Conservation (phyloP, 2,888 invertebrate genomes). For the Apoda limacodes region DNA sequence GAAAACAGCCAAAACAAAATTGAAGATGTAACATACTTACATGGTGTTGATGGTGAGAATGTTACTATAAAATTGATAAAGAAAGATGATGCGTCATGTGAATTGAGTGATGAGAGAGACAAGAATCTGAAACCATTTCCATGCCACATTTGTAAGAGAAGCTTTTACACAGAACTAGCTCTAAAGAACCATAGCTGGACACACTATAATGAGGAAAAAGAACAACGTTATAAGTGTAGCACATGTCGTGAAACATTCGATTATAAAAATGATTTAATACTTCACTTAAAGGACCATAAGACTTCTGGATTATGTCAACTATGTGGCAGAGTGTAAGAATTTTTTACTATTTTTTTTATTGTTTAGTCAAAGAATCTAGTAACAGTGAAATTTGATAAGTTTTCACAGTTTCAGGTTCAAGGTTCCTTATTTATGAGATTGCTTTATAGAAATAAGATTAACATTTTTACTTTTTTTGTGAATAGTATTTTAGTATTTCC, state of each 20-base stretch:
- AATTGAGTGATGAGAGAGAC: conserved; percentile 20
- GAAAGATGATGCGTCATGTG: conserved; percentile 21
- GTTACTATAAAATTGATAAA: conserved; percentile 45
- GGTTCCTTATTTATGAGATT: too few relatives aligned
- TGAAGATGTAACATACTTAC: conserved; percentile 14
- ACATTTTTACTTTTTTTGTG: too few relatives aligned
- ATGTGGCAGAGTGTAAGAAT: conserved; percentile 75
- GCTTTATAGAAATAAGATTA: too few relatives aligned
- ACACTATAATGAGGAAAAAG: conserved; percentile 46
- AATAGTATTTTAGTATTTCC: too few relatives aligned
- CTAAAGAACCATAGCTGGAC: conserved; percentile 73
- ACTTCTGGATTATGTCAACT: conserved; percentile 73
- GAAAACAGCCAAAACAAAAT: conserved; percentile 13
- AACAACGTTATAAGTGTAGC: conserved; percentile 50
- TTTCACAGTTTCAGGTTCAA: too few relatives aligned
- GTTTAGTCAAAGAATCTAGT: too few relatives aligned
- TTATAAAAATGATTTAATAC: conserved; percentile 72
- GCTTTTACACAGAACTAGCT: conserved; percentile 69
- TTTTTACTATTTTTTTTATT: too few relatives aligned
- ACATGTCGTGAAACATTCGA: conserved; percentile 73
- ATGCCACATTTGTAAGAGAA: conserved; percentile 66
- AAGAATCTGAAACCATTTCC: conserved; percentile 53
- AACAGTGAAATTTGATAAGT: too few relatives aligned
- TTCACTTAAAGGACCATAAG: conserved; percentile 73
- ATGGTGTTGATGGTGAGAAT: conserved; percentile 27